phyloP scores from a whole-genome alignment of 1,140 invertebrate species.

The Odontomachus brunneus region DNA sequence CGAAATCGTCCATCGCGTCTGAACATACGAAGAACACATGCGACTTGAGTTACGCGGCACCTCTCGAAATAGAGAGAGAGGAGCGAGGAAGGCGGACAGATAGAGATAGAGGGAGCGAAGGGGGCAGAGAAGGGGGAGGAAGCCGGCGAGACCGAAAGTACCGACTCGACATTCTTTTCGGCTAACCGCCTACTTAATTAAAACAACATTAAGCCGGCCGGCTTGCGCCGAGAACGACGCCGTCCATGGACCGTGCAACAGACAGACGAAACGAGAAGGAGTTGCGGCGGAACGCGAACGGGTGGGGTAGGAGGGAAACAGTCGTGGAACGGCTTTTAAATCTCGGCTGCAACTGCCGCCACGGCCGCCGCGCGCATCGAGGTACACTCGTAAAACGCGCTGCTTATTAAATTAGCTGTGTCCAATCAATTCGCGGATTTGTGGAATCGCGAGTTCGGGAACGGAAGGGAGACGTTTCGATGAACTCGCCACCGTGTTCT shows the following conservation, averaged over 20 bases:
- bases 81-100: constrained; percentile 46
- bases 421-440: constrained; percentile 47
- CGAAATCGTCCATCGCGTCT: constrained; percentile 85
- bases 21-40: constrained; percentile 85
- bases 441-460: constrained; percentile 14
- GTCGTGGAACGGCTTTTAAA: constrained; percentile 65
- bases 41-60: constrained; percentile 70
- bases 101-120: constrained; percentile 40
- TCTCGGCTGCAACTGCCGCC: constrained; percentile 63
- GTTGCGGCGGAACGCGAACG: constrained; percentile 42
- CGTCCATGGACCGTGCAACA: constrained; percentile 70
- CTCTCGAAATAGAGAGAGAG: constrained; percentile 80
- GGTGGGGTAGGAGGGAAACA: not conserved
- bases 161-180: constrained; percentile 75
- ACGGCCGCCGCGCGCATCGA: constrained; percentile 19
- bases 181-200: constrained; percentile 84
- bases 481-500: not conserved
- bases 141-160: constrained; percentile 62
- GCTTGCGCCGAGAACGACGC: constrained; percentile 68
- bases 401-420: constrained; percentile 77
- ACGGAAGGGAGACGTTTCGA: too few relatives aligned
- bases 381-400: constrained; percentile 69
- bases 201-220: constrained; percentile 81
- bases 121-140: constrained; percentile 33
- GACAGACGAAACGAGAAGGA: constrained; percentile 69